Base-by-base conservation (phyloP, 2,797 vertebrate genomes). In the Valencia hispanica region DNA sequence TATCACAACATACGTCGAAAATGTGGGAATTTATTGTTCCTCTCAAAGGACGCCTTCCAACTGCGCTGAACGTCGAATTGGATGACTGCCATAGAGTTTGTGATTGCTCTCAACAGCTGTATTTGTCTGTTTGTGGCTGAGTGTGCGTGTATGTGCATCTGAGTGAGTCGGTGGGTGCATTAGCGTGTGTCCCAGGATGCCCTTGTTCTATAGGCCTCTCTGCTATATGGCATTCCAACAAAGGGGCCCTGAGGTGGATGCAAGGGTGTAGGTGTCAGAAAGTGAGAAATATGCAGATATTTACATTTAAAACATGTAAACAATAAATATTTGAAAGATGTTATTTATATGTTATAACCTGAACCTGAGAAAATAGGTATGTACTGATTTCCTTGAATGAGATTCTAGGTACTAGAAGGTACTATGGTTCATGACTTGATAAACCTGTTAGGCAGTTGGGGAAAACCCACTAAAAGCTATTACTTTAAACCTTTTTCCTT, bases 51-150 rank as follows among this genome's bases (percentile, higher is more conserved):
- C 88, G 87, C 89, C 86, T 88, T 93, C 80, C 89, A 88, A 89
- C 85, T 78, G 73, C 79, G 77, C 85, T 87, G 77, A 81, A 92
- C 92, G 91, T 93, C 93, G 92, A 88, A 78, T 92, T 95, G 94
- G 94, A 89, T 0, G 61, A 59, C 76, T 47, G 89, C 94, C 93
- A 94, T 81, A 88, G 82, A 75, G 72, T 79, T 66, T 89, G 84
- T 92, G 94, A 95, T 92, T 91, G 92, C 88, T 93, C 88, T 91
- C 88, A 94, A 90, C 95, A 95, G 94, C 94, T 95, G 95, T 94
- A 95, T 95, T 90, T 93, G 90, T 87, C 80, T 84, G 79, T 83
- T 82, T 85, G 85, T 90, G 88, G 74, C 84, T 87, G 77, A 77
- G 69, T 74, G 87, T 87, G 77, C 77, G 69, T 74, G 87, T 43